Conservation (phyloP, 2,113 vertebrate species). For the Phalacrocorax carbo region DNA sequence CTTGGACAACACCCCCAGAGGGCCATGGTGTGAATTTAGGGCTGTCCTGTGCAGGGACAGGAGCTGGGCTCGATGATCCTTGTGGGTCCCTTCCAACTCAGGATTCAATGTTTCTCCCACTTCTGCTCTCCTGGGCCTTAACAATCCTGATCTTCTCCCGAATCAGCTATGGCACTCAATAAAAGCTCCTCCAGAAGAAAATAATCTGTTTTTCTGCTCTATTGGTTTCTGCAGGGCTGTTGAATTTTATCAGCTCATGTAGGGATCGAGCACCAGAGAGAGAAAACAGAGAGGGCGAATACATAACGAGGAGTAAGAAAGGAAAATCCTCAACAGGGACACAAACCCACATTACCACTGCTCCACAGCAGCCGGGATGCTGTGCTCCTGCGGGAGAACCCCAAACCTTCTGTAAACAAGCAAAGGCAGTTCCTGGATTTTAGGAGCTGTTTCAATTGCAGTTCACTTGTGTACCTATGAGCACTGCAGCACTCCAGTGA, state of each 20-base stretch:
- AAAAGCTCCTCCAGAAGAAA: neutral
- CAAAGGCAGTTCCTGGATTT: neutral
- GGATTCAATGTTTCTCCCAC: neutral
- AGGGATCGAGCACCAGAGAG: neutral
- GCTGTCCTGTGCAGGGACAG: no score
- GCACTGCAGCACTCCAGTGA: neutral
- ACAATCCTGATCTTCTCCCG: neutral
- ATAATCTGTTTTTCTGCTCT: neutral
- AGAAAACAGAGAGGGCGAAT: neutral
- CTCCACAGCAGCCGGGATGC: neutral
- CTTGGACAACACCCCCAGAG: no score
- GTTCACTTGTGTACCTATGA: neutral
- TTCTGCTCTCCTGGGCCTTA: neutral
- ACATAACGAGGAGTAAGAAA: neutral
- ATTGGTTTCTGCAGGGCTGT: neutral
- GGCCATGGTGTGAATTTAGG: no score
- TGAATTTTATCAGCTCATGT: neutral
- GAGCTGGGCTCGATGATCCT: no score
- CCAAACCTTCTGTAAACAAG: fast-evolving
- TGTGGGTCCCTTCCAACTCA: no score
- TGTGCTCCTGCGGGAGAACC: neutral
- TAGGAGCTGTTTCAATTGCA: neutral
- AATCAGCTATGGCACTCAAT: neutral
- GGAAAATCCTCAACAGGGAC: neutral
- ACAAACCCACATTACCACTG: neutral